Evolutionary conservation across 2,888 invertebrate species (phyloP).

Genomic region (Plebejus melissa): DNA sequence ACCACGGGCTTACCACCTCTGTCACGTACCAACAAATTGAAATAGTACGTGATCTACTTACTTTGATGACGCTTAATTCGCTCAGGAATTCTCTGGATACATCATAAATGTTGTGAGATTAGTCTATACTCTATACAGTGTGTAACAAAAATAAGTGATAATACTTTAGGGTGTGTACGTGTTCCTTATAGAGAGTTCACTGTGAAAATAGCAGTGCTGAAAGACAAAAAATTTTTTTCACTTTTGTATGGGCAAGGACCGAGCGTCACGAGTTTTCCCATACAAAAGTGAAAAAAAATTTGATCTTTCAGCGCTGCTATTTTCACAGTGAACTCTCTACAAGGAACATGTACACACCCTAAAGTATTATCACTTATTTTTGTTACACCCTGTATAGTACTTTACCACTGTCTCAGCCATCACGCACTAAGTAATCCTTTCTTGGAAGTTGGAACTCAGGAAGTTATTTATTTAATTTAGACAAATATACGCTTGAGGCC

Average conservation of each 20-base stretch:
- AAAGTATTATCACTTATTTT: no score
- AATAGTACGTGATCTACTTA: conserved; percentile 29
- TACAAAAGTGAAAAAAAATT: no score
- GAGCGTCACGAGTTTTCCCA: no score
- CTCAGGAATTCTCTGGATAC: conserved; percentile 26
- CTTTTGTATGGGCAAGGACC: no score
- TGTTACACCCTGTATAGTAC: not conserved
- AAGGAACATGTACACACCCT: no score
- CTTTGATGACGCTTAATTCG: conserved; percentile 28
- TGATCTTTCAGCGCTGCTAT: no score
- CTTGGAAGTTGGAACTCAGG: not conserved
- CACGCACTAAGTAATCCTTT: not conserved
- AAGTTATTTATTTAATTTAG: not conserved
- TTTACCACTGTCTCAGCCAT: not conserved
- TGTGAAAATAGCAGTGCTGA: no score
- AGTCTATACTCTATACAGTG: not conserved
- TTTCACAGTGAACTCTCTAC: no score
- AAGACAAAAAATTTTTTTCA: no score
- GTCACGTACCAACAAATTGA: conserved; percentile 31
- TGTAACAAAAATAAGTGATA: no score
- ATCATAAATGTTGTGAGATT: not conserved
- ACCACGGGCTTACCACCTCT: conserved; percentile 25
- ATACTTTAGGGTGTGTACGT: no score
- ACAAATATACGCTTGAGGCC: not conserved
- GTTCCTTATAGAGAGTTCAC: no score